phyloP scores from a whole-genome alignment of 2,888 invertebrate species.

The Heliconius aoede region DNA sequence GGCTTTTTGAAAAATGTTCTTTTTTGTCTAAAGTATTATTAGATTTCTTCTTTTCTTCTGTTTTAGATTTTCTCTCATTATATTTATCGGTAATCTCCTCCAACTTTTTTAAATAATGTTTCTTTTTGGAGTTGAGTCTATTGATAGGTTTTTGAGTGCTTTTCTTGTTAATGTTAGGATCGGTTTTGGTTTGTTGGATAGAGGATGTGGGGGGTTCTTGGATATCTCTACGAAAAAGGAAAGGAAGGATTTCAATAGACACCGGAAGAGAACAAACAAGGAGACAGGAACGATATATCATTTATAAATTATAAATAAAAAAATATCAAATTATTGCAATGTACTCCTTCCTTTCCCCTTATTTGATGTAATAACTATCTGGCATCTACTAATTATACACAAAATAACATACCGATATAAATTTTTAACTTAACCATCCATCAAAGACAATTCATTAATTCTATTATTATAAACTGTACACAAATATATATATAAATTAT shows the following conservation, averaged over 20 bases:
- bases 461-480: not conserved
- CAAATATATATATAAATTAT: not conserved
- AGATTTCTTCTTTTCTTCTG: conserved; percentile 44
- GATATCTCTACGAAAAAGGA: conserved; percentile 72
- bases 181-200: conserved; percentile 64
- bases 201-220: conserved; percentile 61
- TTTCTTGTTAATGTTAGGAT: conserved; percentile 61
- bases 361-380: conserved; percentile 63
- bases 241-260: conserved; percentile 68
- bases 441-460: not conserved
- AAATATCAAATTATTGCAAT: conserved; percentile 46
- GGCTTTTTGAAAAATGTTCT: conserved; percentile 58
- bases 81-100: conserved; percentile 71
- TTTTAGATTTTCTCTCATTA: conserved; percentile 61
- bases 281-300: conserved; percentile 70
- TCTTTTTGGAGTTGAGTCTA: conserved; percentile 63
- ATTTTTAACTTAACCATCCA: not conserved
- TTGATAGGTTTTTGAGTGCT: conserved; percentile 57
- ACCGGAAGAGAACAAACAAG: conserved; percentile 70
- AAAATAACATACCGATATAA: not conserved
- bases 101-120: conserved; percentile 72
- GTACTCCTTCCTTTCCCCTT: conserved; percentile 80
- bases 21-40: conserved; percentile 48
- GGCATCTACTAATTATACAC: not conserved
- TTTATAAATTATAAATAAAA: conserved; percentile 40